Evolutionary conservation across 2,797 vertebrate species (phyloP).

Genomic region (Anguilla marmorata): DNA sequence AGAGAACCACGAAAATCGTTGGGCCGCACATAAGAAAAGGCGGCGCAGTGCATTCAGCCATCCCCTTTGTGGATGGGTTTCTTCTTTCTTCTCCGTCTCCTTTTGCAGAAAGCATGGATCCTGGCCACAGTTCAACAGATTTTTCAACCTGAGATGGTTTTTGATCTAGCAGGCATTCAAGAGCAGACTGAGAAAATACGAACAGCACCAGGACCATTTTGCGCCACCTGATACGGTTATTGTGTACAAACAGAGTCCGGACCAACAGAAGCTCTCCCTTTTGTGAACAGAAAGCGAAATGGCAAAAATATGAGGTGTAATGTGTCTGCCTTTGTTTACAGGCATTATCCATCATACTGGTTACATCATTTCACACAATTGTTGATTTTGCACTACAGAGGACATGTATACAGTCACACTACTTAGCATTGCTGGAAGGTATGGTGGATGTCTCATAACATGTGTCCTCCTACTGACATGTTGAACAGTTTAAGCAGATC

Average conservation of each 20-base stretch:
- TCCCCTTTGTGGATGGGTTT: slow-evolving; percentile 54
- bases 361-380: neutral
- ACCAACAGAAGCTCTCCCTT: slow-evolving; percentile 37
- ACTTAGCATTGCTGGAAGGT: neutral
- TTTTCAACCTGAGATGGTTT: slow-evolving; percentile 48
- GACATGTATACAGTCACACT: neutral
- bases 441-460: neutral
- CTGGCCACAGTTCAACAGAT: slow-evolving; percentile 40
- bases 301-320: slow-evolving; percentile 10
- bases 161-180: slow-evolving; percentile 45
- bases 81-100: slow-evolving; percentile 10
- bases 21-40: slow-evolving; percentile 47
- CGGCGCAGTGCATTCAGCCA: slow-evolving; percentile 56
- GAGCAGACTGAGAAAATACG: slow-evolving; percentile 53
- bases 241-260: slow-evolving; percentile 16
- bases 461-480: slow-evolving; percentile 5
- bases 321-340: neutral
- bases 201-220: slow-evolving; percentile 33
- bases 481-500: neutral
- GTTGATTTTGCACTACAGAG: slow-evolving; percentile 15
- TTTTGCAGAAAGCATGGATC: slow-evolving; percentile 20
- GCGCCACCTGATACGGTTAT: slow-evolving; percentile 17
- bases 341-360: neutral
- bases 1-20: slow-evolving; percentile 63
- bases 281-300: slow-evolving; percentile 9